Evolutionary conservation across 2,797 vertebrate species (phyloP).

Genomic region (Leptodactylus fallax): DNA sequence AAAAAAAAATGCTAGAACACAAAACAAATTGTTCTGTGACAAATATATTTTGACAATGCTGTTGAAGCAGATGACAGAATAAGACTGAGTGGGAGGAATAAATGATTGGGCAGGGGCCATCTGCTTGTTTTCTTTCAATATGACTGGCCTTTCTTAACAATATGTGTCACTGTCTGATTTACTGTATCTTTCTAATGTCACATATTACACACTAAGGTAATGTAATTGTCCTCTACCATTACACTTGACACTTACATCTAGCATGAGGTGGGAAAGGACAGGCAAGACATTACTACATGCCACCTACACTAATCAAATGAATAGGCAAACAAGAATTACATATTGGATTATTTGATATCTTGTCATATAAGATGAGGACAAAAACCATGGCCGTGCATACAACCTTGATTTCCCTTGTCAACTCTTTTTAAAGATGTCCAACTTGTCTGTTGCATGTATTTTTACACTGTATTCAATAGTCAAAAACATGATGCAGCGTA

Average conservation of each 20-base stretch:
- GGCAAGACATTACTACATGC: neutral
- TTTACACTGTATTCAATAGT: no score
- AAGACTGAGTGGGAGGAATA: conserved; percentile 70
- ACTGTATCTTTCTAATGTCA: conserved; percentile 62
- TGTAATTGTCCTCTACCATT: conserved; percentile 60
- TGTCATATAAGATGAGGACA: neutral
- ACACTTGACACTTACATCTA: conserved; percentile 64
- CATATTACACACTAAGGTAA: conserved; percentile 31
- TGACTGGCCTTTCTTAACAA: conserved; percentile 70
- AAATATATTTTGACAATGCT: conserved; percentile 73
- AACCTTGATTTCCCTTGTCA: no score
- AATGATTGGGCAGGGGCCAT: conserved; percentile 66
- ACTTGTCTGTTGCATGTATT: no score
- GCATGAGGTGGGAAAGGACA: neutral
- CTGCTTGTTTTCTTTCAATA: conserved; percentile 69
- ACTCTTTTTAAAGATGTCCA: no score
- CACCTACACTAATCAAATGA: conserved; percentile 26
- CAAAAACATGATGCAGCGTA: no score
- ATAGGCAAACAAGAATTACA: conserved; percentile 3
- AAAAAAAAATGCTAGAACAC: conserved; percentile 2
- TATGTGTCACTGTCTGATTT: conserved; percentile 70
- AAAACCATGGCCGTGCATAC: neutral
- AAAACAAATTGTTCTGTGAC: conserved; percentile 68
- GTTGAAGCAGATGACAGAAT: conserved; percentile 72
- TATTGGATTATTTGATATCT: conserved; percentile 12